Evolutionary conservation across 2,113 vertebrate species (phyloP).

Genomic region (Emydura subglobosa): DNA sequence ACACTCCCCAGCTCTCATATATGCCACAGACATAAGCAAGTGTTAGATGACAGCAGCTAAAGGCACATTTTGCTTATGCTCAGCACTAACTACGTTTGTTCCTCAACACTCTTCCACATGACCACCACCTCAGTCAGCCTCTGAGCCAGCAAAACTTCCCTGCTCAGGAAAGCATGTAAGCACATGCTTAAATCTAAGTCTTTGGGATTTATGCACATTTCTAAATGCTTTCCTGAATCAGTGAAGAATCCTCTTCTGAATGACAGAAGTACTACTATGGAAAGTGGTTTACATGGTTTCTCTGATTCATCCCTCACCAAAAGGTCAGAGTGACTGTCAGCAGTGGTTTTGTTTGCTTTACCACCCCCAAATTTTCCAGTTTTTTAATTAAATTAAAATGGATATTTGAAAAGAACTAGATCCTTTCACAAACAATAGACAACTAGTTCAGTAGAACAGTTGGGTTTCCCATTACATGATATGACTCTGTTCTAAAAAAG

Average conservation of each 20-base stretch:
- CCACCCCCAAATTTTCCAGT: background rate
- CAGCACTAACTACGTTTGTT: constrained; percentile 14
- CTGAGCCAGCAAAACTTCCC: constrained; percentile 1
- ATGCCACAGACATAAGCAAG: constrained; percentile 18
- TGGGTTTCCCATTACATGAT: rapidly evolving
- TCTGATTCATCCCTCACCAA: background rate
- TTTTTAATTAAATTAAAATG: background rate
- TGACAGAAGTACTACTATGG: background rate
- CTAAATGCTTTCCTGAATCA: background rate
- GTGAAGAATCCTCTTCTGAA: background rate
- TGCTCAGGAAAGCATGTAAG: background rate
- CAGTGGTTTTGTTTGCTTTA: background rate
- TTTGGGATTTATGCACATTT: background rate
- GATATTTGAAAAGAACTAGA: background rate
- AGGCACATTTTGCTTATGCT: background rate
- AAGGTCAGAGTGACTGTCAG: constrained; percentile 26
- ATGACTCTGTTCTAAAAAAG: background rate
- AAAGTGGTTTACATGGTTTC: constrained; percentile 12
- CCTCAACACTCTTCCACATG: constrained; percentile 28
- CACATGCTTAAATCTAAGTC: background rate
- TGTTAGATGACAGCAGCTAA: constrained; percentile 44
- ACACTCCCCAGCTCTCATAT: constrained; percentile 35
- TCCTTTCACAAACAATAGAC: background rate
- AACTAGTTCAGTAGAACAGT: background rate
- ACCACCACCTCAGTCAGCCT: background rate